Evolutionary conservation across 1,140 invertebrate genomes (phyloP), one percentile per base, ranked within the genome.

Genomic region (Zaprionus africanus): DNA sequence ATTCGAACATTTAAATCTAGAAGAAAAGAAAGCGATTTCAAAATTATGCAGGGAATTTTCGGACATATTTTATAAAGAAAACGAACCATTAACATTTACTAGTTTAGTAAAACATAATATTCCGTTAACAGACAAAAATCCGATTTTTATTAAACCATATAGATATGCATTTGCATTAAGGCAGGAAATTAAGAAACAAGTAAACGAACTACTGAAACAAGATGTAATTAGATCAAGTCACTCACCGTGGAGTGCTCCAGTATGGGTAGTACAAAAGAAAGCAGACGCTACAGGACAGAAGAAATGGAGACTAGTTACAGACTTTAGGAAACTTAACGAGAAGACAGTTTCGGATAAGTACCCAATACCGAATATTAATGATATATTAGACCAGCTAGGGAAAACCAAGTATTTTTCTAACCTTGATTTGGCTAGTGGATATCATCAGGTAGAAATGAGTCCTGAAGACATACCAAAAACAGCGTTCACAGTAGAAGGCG

Each of bases 151-250:
- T 12, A 67, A 22, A 67, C n/a, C 41, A 17, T 67, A 31, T 51
- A 57, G 65, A 34, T 59, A 67, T 22, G 38, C 13, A 9, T 57
- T 43, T 46, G 28, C 28, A 36, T 54, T 59, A 67, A 46, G 65
- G 13, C n/a, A 34, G 49, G 56, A 67, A 51, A 9, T 59, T 2
- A 58, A 43, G 28, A 36, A 22, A 34, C 54, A 67, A 13, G 19
- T 67, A 17, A 4, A 19, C 6, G 58, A 67, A 31, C 41, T 59
- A n/a, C 65, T 67, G 4, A 22, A 67, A 31, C 65, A 67, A 59
- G 43, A 67, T 26, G 22, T 22, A 22, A 22, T 22, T 22, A 22
- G 22, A 22, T 22, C 22, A 22, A 22, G 22, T 22, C 22, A 22
- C 22, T 22, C 22, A 22, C 22, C 22, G 22, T 22, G 22, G 22